Evolutionary conservation across 2,113 vertebrate genomes (phyloP), one percentile per base, ranked within the genome.

Genomic region (Xiphorhynchus elegans): DNA sequence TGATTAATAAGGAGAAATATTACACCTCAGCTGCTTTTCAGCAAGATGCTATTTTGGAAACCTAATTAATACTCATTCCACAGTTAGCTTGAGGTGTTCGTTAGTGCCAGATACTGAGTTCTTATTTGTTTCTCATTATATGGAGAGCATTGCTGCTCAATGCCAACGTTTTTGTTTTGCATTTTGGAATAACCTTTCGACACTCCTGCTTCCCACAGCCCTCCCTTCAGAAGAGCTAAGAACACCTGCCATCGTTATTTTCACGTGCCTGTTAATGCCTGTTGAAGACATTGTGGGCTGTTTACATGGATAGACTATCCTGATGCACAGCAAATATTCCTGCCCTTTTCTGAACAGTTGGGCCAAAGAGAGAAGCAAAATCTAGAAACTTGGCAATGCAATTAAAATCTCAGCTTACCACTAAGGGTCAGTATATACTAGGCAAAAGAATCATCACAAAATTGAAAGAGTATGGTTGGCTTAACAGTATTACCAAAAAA

Each of bases 11-110:
- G 68, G 89, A 95, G 79, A 83, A 78, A 95, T 83, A 89, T 93
- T 93, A 93, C 84, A 97, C 84, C 74, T 97, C 96, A 96, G 93
- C 80, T 97, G 84, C 91, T 95, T 97, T 96, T 93, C 87, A 97
- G 94, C 95, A 96, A 96, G 84, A 97, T 95, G 58, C 28, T 55
- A 79, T 93, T 90, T 97, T 97, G 85, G 75, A 95, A 97, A 95
- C 84, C 95, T 87, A 92, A 97, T 75, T 89, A 89, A 96, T 96
- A 97, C 69, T 90, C 68, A 3, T 95, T 96, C 79, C 87, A 94
- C 90, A 85, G 70, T 94, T 94, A 95, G 93, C 75, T 93, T 90
- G 91, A 97, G 84, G 86, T 95, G 56, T 97, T 96, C 46, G 66
- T 97, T 94, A 94, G 87, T 85, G 94, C 90, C 90, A 92, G 82